phyloP scores from a whole-genome alignment of 92 coral and sea anemone species.

The Ricordea florida region DNA sequence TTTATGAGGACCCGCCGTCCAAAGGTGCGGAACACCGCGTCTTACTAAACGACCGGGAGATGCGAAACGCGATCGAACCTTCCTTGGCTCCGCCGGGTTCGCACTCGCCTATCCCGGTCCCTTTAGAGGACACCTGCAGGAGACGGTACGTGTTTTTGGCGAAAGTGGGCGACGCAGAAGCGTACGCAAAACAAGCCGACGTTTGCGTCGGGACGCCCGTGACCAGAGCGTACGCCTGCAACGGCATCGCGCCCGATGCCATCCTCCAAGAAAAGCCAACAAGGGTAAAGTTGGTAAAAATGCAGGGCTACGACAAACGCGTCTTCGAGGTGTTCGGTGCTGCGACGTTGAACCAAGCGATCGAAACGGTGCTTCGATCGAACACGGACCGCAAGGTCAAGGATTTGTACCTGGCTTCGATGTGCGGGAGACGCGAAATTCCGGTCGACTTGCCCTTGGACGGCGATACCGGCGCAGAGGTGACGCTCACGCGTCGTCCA shows the following conservation, averaged over 20 bases:
- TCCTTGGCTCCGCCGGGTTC: too few relatives aligned
- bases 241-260: neutral
- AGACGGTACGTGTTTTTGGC: too few relatives aligned
- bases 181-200: too few relatives aligned
- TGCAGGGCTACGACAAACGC: neutral
- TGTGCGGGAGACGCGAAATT: neutral
- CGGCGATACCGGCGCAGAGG: neutral
- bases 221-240: neutral
- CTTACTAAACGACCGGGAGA: too few relatives aligned
- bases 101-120: too few relatives aligned
- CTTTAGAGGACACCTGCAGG: too few relatives aligned
- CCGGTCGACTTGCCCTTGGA: neutral
- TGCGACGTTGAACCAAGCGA: neutral
- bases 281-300: neutral
- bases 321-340: conserved; percentile 1
- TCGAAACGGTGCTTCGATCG: neutral
- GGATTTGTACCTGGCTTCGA: neutral
- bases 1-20: too few relatives aligned
- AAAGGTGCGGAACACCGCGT: too few relatives aligned
- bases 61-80: too few relatives aligned
- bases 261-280: neutral
- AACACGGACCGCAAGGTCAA: neutral
- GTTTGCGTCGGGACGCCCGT: too few relatives aligned
- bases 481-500: neutral
- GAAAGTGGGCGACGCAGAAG: too few relatives aligned